Evolutionary conservation across 2,797 vertebrate species (phyloP), one percentile per base, ranked within the genome.

Genomic region (Silurus aristotelis): DNA sequence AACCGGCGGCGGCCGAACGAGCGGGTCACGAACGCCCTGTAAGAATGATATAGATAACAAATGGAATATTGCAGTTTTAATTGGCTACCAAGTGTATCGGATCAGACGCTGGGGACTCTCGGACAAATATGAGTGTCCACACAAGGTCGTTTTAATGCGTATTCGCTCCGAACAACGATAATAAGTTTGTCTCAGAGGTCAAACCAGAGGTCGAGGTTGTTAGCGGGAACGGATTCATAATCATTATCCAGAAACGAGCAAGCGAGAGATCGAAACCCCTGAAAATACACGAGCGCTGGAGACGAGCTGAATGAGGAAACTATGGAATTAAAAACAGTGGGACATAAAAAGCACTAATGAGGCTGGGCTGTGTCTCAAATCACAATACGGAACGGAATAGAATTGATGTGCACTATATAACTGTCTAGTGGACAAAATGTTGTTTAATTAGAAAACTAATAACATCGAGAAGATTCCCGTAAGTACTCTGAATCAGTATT

Each of bases 11-110:
- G n/a, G 5, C 48, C 48, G 48, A 52, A 20, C 8, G 17, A 31
- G 73, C 15, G 31, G 0, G 14, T 25, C 48, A 25, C 70, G 14
- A 25, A 56, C 6, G 25, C 20, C 79, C 10, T 14, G 38, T 5
- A 7, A 25, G 52, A 13, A 70, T 38, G 63, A 56, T 61, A 63
- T 63, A 22, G 60, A 55, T 60, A 72, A 27, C 38, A 2, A 80
- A 46, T 6, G 48, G 60, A 84, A 79, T 56, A 22, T 67, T 1
- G 15, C 20, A 19, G 5, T 82, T 78, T 58, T 86, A 38, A 86
- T 71, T 43, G 46, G 43, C 43, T 31, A 78, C 55, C 14, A 7
- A 52, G n/a, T 79, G 60, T 15, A n/a, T 63, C 7, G 38, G 22
- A 25, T 48, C 60, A 2, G 25, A 61, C 38, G 5, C 56, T 20